Percentiles rank a stretch among this genome's conserved stretches.
These are phyloP conservation scores for Scelioninae gen. 1 DNA, from an alignment of 2,888 invertebrate species.

Conservation along the genomic window DNA sequence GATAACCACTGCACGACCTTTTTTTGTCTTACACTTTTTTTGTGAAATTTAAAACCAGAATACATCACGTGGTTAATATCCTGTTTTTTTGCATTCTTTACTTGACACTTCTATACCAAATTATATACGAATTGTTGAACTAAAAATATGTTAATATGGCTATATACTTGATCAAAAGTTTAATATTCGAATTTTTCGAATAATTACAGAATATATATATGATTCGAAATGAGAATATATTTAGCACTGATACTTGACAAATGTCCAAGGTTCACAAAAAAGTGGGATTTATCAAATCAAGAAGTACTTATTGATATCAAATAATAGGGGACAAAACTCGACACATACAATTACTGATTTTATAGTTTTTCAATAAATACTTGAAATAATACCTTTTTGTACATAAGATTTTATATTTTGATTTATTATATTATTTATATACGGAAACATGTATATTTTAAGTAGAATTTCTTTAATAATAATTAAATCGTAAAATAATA, in stretches of 20 bases:
- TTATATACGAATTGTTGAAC: background rate
- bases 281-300: conserved; percentile 61
- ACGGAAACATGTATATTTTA: no score
- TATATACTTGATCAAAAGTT: conserved; percentile 12
- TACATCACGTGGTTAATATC: conserved; percentile 15
- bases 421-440: background rate
- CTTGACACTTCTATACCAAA: background rate
- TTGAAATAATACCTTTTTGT: conserved; percentile 23
- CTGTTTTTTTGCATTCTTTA: background rate
- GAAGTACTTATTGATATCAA: conserved; percentile 55
- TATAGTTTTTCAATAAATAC: conserved; percentile 20
- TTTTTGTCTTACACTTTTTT: conserved; percentile 50
- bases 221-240: conserved; percentile 50
- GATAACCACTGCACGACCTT: conserved; percentile 58
- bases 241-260: conserved; percentile 47
- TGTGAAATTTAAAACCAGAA: conserved; percentile 7
- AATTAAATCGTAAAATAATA: no score
- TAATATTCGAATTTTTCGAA: conserved; percentile 12
- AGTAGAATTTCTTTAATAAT: no score
- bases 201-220: conserved; percentile 20
- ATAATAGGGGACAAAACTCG: conserved; percentile 58
- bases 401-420: background rate
- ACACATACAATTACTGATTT: conserved; percentile 46
- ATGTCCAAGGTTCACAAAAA: conserved; percentile 67
- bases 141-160: background rate